phyloP scores from a whole-genome alignment of 2,888 invertebrate genomes.

The Plebejus anna region DNA sequence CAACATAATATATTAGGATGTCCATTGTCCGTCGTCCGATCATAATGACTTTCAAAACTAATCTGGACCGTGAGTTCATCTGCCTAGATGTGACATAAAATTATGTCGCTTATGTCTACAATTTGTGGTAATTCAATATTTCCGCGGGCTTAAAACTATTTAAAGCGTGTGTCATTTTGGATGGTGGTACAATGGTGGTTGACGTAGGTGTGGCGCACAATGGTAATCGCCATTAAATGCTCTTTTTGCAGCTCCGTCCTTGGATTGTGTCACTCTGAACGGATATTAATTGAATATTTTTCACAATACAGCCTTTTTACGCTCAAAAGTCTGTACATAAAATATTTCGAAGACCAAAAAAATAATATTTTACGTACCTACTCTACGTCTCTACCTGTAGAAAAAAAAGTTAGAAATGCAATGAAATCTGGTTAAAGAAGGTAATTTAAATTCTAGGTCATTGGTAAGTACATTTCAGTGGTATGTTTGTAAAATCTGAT shows the following conservation, averaged over 20 bases:
- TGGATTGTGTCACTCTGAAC: constrained; percentile 53
- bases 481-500: not conserved
- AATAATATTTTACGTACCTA: not conserved
- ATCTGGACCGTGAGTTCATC: not conserved
- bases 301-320: constrained; percentile 10
- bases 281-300: constrained; percentile 25
- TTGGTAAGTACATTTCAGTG: not conserved
- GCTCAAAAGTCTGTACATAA: not conserved
- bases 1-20: too few species aligned
- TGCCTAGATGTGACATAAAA: not conserved
- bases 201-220: constrained; percentile 67
- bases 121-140: constrained; percentile 19
- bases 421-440: not conserved
- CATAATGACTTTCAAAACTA: not conserved
- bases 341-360: not conserved
- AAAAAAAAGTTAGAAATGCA: not conserved
- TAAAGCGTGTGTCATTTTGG: constrained; percentile 41
- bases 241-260: constrained; percentile 63
- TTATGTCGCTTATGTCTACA: not conserved
- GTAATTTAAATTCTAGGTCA: not conserved
- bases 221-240: constrained; percentile 69
- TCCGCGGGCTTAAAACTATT: constrained; percentile 10
- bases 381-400: not conserved
- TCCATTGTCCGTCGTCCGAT: not conserved
- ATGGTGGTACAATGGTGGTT: constrained; percentile 56